Conservation (phyloP, 2,888 invertebrate genomes). For the Drosophila putrida region DNA sequence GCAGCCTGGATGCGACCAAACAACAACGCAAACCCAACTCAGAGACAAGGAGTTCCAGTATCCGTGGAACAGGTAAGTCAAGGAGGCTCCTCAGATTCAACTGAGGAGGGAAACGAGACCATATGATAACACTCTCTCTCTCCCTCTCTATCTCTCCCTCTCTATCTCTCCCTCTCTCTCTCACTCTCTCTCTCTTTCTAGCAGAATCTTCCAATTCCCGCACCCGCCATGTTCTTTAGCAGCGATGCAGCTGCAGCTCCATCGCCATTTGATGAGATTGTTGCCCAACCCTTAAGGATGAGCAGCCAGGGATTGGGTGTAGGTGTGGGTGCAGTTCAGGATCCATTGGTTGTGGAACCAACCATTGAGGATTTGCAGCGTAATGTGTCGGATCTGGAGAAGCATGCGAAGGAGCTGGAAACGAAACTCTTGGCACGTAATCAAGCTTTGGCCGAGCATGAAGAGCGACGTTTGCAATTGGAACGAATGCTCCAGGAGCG, state of each 20-base stretch:
- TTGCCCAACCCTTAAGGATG: slow-evolving; percentile 65
- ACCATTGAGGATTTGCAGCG: slow-evolving; percentile 84
- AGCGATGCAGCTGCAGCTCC: slow-evolving; percentile 66
- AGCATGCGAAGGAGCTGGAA: slow-evolving; percentile 84
- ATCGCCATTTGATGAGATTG: slow-evolving; percentile 84
- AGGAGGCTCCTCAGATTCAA: not conserved
- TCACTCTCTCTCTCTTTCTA: too few species aligned
- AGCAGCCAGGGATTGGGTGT: slow-evolving; percentile 20
- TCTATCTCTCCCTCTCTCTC: too few species aligned
- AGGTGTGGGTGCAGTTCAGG: not conserved
- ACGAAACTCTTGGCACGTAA: slow-evolving; percentile 82
- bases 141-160: too few species aligned
- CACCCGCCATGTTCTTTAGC: slow-evolving; percentile 81
- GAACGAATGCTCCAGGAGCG: slow-evolving; percentile 47
- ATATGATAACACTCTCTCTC: too few species aligned
- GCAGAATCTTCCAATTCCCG: slow-evolving; percentile 46
- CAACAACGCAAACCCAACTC: not conserved
- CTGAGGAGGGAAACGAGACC: too few species aligned
- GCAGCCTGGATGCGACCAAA: slow-evolving; percentile 18
- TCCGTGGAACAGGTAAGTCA: slow-evolving; percentile 9
- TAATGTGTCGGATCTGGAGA: slow-evolving; percentile 84
- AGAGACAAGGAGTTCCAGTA: not conserved
- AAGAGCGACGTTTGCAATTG: slow-evolving; percentile 64
- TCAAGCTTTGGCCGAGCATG: slow-evolving; percentile 69
- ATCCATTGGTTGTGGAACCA: slow-evolving; percentile 76